Evolutionary conservation across 1,140 invertebrate species (phyloP), one percentile per base, ranked within the genome.

Genomic region (Atta cephalotes): DNA sequence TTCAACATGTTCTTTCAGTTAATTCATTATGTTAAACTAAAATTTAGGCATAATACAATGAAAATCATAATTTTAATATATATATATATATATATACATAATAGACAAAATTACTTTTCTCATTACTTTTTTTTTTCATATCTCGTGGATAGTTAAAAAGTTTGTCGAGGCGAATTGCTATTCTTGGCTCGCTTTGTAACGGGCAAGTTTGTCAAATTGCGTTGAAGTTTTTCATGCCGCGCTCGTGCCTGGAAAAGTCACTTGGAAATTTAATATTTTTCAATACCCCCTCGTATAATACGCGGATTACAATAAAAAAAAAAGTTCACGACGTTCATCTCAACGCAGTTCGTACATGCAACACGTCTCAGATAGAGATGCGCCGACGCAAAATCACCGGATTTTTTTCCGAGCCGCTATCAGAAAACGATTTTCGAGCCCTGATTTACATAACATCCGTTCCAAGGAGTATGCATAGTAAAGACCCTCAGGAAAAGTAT

Each of bases 351-450:
- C 25, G 25, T 62, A 76, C 56, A 35, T 62, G 45, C 70, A 62
- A 63, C 58, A 84, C 80, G 70, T 84, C 16, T 21, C 14, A 45
- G 25, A 84, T 49, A 14, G 18, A 74, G 14, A 53, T 72, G 80
- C 35, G 68, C 39, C 35, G 51, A 39, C 45, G 25, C 45, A 60
- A 82, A 82, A 82, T 82, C 79, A 35, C 39, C 45, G 53, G 56
- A 74, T 84, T 84, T 84, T 84, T 84, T 84, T 76, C 70, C 70
- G 56, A 51, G 80, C 39, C 70, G 70, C 70, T 84, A 84, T 84
- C 80, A 84, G 80, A 84, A 84, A 84, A 76, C 80, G 80, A 84
- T 84, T 84, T 84, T 84, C 80, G 58, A 74, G 70, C 28, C 45
- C 21, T 74, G 76, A 85, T 85, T 79, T 85, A 77, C 82, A 58